Evolutionary conservation across 2,888 invertebrate genomes (phyloP).

Genomic region (Oxycera nigricornis): DNA sequence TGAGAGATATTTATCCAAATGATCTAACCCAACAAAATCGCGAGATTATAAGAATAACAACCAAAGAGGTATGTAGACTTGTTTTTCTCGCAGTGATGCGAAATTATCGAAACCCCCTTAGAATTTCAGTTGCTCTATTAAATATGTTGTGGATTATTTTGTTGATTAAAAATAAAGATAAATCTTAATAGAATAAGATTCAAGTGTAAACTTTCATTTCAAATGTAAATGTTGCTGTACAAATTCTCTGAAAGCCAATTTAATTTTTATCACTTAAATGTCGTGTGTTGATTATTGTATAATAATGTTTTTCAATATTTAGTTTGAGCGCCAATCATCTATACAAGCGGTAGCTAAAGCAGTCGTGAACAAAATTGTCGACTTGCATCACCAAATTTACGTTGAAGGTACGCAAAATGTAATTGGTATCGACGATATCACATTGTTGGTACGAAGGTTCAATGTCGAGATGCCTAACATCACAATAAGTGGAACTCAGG

Average conservation of each 20-base stretch:
- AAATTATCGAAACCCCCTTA: neutral
- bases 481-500: slow-evolving; percentile 45
- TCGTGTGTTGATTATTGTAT: no score
- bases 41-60: slow-evolving; percentile 79
- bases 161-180: neutral
- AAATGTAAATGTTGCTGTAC: no score
- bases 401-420: slow-evolving; percentile 61
- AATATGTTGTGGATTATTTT: neutral
- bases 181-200: no score
- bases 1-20: slow-evolving; percentile 78
- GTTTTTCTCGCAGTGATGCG: neutral
- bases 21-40: slow-evolving; percentile 80
- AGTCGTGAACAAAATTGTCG: slow-evolving; percentile 81
- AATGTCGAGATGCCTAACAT: slow-evolving; percentile 76
- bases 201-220: no score
- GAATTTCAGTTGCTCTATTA: neutral
- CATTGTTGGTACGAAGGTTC: slow-evolving; percentile 84
- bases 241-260: no score
- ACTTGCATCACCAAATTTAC: slow-evolving; percentile 82
- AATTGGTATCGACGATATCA: slow-evolving; percentile 76
- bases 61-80: slow-evolving; percentile 72
- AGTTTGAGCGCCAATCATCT: slow-evolving; percentile 80
- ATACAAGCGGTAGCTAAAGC: slow-evolving; percentile 84
- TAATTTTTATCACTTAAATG: no score
- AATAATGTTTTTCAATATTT: no score